phyloP scores from a whole-genome alignment of 2,797 vertebrate genomes.

The Malacoraja senta region DNA sequence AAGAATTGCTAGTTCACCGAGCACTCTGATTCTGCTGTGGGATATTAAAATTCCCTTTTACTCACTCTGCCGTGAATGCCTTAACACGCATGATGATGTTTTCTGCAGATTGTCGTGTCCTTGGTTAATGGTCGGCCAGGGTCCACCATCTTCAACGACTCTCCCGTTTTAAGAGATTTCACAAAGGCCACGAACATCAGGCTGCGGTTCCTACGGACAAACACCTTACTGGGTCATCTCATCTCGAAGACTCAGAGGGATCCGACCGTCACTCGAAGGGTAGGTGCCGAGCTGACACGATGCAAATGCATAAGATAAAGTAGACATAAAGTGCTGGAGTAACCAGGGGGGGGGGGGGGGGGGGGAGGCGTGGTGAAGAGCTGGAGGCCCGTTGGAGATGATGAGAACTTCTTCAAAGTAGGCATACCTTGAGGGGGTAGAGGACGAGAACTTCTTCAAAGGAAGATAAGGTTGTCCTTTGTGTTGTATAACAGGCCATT shows the following conservation, averaged over 20 bases:
- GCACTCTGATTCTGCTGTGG: neutral
- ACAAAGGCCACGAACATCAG: conserved; percentile 86
- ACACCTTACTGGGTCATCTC: conserved; percentile 79
- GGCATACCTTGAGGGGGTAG: no score
- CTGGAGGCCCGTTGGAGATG: no score
- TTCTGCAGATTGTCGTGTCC: conserved; percentile 75
- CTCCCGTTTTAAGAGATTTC: conserved; percentile 70
- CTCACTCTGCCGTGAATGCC: neutral
- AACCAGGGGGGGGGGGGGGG: no score
- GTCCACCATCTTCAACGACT: conserved; percentile 75
- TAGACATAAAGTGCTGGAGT: no score
- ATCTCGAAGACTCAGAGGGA: conserved; percentile 82
- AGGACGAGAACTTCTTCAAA: no score
- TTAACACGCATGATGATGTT: neutral
- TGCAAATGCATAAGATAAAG: no score
- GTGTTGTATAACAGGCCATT: no score
- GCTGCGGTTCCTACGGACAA: conserved; percentile 77
- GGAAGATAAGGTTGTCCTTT: no score
- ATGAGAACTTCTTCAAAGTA: no score
- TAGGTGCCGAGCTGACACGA: conserved; percentile 52
- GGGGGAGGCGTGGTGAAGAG: no score
- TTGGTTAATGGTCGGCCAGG: conserved; percentile 81
- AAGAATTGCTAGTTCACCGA: no score
- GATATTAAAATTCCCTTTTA: neutral
- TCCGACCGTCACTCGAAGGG: conserved; percentile 79